These are phyloP conservation scores for Latrodectus geometricus DNA, from an alignment of 1,140 invertebrate genomes.

Conservation along the genomic window DNA sequence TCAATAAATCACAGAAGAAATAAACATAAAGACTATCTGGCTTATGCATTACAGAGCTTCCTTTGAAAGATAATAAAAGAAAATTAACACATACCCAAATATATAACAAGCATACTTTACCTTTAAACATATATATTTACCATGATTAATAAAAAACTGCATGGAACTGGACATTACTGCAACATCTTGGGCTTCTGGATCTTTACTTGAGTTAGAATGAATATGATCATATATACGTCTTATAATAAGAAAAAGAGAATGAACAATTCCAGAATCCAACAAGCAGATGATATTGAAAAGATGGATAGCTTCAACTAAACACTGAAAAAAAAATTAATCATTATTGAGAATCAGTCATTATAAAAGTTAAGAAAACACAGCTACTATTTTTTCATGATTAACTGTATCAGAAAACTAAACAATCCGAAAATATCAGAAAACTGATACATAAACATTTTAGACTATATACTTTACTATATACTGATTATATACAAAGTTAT, in stretches of 20 bases:
- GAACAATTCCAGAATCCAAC: slow-evolving; percentile 52
- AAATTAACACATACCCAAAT: background rate
- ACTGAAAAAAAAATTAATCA: slow-evolving; percentile 30
- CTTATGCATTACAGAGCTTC: slow-evolving; percentile 53
- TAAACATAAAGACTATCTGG: slow-evolving; percentile 47
- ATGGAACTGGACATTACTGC: slow-evolving; percentile 41
- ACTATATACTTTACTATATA: no score
- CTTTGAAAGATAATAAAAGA: slow-evolving; percentile 24
- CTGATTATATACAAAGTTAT: no score
- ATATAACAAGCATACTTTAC: background rate
- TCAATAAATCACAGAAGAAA: slow-evolving; percentile 53
- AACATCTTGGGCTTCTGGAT: slow-evolving; percentile 50
- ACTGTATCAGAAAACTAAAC: no score
- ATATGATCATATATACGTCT: slow-evolving; percentile 43
- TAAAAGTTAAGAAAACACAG: no score
- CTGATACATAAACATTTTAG: no score
- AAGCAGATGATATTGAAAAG: slow-evolving; percentile 48
- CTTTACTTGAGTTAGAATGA: background rate
- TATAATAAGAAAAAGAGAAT: slow-evolving; percentile 41
- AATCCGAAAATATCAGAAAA: no score
- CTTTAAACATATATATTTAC: slow-evolving; percentile 9
- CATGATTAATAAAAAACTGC: slow-evolving; percentile 59
- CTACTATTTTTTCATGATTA: no score
- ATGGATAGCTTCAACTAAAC: slow-evolving; percentile 49
- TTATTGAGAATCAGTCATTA: background rate